Evolutionary conservation across 2,797 vertebrate species (phyloP), one percentile per base, ranked within the genome.

Genomic region (Epinephelus malabaricus): DNA sequence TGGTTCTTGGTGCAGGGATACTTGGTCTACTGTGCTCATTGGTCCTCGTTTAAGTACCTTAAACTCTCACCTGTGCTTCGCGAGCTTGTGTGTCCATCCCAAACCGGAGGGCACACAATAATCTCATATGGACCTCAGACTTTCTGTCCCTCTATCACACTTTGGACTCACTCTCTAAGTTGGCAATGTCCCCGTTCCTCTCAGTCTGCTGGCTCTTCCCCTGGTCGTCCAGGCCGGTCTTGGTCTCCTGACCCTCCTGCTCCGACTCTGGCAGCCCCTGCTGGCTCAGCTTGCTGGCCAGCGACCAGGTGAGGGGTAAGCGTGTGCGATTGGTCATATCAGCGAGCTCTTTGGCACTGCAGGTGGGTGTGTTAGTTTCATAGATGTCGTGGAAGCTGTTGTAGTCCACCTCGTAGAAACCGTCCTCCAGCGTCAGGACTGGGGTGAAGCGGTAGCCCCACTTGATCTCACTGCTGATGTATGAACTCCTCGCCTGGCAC

Each of bases 351-450:
- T 95, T 96, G 92, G 98, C 98, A 78, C 98, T 99, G 92, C 97
- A 97, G 78, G 95, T 82, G 1, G 98, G 98, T 0, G 98, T 99
- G 95, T 98, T 97, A 75, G 98, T 99, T 91, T 99, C 97, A 0
- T 99, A 98, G 27, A 98, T 98, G 72, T 98, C 96, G 0, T 99
- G 98, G 90, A 99, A 99, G 82, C 98, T 99, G 95, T 99, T 99
- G 96, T 99, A 99, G 95, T 99, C 98, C 1, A 99, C 98, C 89
- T 99, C 98, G 0, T 99, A 99, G 90, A 99, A 99, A 46, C 98
- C 98, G 0, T 99, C 98, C 92, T 99, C 98, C 87, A 99, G 94
- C 0, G 98, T 99, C 83, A 99, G 97, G 46, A 99, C 98, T 0
- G 98, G 98, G 0, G 96, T 99, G 95, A 99, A 99, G 78, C 98